These are phyloP conservation scores for Anguilla megastoma DNA, from an alignment of 2,797 vertebrate species.

Conservation along the genomic window DNA sequence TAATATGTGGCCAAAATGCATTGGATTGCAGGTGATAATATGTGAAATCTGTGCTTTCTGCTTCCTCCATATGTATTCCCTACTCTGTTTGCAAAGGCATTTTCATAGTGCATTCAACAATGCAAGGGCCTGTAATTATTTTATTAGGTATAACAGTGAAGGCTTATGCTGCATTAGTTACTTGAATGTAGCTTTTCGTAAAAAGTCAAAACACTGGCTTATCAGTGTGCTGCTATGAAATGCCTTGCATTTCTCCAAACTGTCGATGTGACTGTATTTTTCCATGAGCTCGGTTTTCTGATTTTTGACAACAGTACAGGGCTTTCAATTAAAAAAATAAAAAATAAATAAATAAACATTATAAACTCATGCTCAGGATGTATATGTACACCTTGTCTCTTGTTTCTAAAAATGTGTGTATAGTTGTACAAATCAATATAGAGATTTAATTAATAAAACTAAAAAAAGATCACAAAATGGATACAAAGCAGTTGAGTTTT, in stretches of 20 bases:
- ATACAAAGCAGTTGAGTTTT: background rate
- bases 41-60: background rate
- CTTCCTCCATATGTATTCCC: background rate
- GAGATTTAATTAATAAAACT: background rate
- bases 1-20: conserved; percentile 17
- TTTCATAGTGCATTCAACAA: background rate
- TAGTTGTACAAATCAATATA: background rate
- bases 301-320: background rate
- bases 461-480: background rate
- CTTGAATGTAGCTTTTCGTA: background rate
- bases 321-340: background rate
- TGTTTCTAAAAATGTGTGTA: background rate
- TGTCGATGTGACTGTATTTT: background rate
- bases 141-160: background rate
- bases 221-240: background rate
- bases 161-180: background rate
- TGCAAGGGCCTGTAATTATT: background rate
- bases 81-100: background rate
- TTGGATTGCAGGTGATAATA: conserved; percentile 15
- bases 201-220: background rate
- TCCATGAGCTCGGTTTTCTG: background rate
- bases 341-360: no score
- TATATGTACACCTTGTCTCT: background rate
- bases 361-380: background rate
- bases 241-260: background rate